These are phyloP conservation scores for Cerastis leucographa DNA, from an alignment of 2,888 invertebrate genomes.

Conservation along the genomic window DNA sequence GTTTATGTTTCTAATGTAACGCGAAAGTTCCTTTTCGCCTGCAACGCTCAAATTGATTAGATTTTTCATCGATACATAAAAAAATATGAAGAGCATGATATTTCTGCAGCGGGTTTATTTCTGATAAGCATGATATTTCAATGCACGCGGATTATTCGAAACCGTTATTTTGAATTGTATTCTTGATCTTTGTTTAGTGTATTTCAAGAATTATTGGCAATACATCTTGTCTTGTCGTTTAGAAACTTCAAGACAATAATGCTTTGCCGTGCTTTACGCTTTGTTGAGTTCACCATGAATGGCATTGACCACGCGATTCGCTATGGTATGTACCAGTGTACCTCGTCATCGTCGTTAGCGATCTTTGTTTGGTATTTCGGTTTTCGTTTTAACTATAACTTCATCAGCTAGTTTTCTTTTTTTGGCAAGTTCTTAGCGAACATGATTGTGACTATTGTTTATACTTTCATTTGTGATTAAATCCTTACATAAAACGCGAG, in stretches of 20 bases:
- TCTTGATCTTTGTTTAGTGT: slow-evolving; percentile 14
- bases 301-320: slow-evolving; percentile 75
- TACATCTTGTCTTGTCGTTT: slow-evolving; percentile 47
- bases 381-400: slow-evolving; percentile 56
- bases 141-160: background rate
- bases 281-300: slow-evolving; percentile 67
- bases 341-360: slow-evolving; percentile 66
- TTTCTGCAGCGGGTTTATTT: no score
- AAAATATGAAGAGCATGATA: background rate
- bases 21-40: background rate
- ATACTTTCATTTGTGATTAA: slow-evolving; percentile 5
- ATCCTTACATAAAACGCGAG: background rate
- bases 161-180: background rate
- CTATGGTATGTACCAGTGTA: slow-evolving; percentile 68
- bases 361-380: slow-evolving; percentile 67
- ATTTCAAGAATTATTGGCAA: slow-evolving; percentile 40
- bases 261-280: slow-evolving; percentile 68
- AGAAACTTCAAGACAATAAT: slow-evolving; percentile 64
- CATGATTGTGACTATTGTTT: slow-evolving; percentile 28
- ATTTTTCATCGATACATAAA: background rate
- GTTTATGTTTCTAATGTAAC: background rate
- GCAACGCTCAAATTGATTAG: background rate
- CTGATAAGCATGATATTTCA: background rate
- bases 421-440: slow-evolving; percentile 37
- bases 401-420: slow-evolving; percentile 45